phyloP scores from a whole-genome alignment of 2,797 vertebrate species.

The Chloroceryle amazona region DNA sequence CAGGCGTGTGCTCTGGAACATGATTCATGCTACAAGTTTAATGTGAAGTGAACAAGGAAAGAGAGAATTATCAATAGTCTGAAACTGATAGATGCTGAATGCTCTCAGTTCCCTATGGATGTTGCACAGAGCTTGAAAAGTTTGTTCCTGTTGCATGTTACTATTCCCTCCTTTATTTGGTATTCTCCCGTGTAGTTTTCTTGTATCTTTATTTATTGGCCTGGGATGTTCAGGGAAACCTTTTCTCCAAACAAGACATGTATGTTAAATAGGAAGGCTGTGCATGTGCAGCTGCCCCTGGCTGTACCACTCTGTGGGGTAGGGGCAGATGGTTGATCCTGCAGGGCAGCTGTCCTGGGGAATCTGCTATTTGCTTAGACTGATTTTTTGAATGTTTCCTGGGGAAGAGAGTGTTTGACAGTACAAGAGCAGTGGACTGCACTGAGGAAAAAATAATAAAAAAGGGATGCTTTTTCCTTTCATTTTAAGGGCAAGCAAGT shows the following conservation, averaged over 20 bases:
- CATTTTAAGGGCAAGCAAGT: neutral
- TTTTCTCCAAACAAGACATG: neutral
- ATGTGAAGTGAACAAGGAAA: neutral
- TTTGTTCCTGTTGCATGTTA: neutral
- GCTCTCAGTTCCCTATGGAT: neutral
- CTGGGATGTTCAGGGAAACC: neutral
- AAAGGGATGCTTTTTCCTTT: rapidly evolving
- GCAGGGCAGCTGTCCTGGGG: neutral
- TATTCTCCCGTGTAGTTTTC: neutral
- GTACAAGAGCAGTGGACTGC: neutral
- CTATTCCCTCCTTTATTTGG: neutral
- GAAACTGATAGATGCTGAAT: neutral
- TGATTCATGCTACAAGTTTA: neutral
- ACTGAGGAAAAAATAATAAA: neutral
- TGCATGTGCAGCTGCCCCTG: neutral
- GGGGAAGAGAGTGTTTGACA: neutral
- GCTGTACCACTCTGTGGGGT: neutral
- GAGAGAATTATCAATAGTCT: neutral
- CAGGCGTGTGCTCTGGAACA: neutral
- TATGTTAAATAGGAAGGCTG: neutral
- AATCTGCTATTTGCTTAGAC: neutral
- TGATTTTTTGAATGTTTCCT: neutral
- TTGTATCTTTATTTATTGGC: constrained; percentile 5
- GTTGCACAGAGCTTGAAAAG: neutral
- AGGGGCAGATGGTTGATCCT: no score